Conservation (phyloP, 2,797 vertebrate genomes). For the Enteromius thamalakanensis region DNA sequence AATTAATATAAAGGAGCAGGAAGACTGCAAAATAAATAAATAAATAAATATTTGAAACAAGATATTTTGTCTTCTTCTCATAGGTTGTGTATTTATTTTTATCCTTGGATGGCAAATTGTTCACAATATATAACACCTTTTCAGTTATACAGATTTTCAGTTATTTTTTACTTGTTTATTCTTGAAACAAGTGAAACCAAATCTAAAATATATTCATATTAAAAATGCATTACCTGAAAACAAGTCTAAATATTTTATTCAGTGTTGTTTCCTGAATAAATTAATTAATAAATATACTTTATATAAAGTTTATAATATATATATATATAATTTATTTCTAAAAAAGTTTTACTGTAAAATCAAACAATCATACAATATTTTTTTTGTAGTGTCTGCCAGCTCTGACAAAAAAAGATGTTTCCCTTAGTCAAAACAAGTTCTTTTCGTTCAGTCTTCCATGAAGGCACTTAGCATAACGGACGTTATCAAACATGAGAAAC, state of each 20-base stretch:
- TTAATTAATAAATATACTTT: no score
- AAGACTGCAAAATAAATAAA: not conserved
- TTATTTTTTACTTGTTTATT: not conserved
- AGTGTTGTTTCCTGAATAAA: not conserved
- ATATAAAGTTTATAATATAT: no score
- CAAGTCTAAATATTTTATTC: not conserved
- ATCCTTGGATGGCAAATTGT: not conserved
- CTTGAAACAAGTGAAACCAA: not conserved
- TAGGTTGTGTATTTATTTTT: not conserved
- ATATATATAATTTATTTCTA: not conserved
- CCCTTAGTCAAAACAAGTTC: not conserved
- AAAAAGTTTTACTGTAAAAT: not conserved
- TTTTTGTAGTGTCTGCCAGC: not conserved
- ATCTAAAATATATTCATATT: not conserved
- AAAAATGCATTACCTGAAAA: not conserved
- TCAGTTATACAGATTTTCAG: not conserved
- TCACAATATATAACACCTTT: no score
- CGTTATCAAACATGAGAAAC: constrained; percentile 32
- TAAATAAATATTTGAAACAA: not conserved
- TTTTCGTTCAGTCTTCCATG: constrained; percentile 7
- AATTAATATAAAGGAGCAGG: not conserved
- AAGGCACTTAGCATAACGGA: not conserved
- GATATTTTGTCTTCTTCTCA: not conserved
- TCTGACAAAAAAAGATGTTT: not conserved
- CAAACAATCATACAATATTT: not conserved